Percentiles rank a stretch among this genome's conserved stretches.
phyloP scores from a whole-genome alignment of 2,113 vertebrate genomes.

The Platysteira castanea region DNA sequence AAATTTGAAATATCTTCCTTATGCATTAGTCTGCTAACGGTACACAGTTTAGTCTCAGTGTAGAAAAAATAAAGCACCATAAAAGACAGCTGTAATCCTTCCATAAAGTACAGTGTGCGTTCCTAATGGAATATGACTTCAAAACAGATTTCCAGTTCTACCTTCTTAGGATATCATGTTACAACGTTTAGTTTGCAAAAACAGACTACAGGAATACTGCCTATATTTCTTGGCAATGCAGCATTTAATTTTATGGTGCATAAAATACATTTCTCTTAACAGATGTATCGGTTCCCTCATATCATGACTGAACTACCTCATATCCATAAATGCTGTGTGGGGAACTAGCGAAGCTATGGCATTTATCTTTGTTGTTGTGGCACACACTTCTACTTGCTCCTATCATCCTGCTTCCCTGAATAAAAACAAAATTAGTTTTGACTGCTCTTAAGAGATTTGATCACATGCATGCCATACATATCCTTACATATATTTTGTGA shows the following conservation, averaged over 20 bases:
- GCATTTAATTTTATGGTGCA: constrained; percentile 74
- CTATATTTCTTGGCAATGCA: constrained; percentile 63
- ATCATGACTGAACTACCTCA: constrained; percentile 63
- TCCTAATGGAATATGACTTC: constrained; percentile 22
- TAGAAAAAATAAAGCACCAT: neutral
- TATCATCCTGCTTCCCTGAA: neutral
- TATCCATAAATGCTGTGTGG: constrained; percentile 51
- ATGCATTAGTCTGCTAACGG: neutral
- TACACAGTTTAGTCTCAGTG: neutral
- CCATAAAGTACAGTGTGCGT: neutral
- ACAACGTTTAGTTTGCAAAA: constrained; percentile 66
- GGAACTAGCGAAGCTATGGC: neutral
- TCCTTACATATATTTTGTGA: neutral
- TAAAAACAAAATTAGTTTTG: neutral
- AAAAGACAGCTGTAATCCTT: constrained; percentile 30
- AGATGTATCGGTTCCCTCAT: constrained; percentile 63
- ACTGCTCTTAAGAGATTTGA: neutral
- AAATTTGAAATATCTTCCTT: neutral
- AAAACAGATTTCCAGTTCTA: constrained; percentile 21
- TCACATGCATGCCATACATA: neutral
- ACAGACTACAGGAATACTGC: constrained; percentile 51
- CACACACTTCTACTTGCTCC: constrained; percentile 19
- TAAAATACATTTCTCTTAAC: constrained; percentile 69
- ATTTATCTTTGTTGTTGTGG: constrained; percentile 42
- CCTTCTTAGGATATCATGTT: constrained; percentile 23